phyloP scores from a whole-genome alignment of 2,113 vertebrate genomes.

The Neoarius graeffei region DNA sequence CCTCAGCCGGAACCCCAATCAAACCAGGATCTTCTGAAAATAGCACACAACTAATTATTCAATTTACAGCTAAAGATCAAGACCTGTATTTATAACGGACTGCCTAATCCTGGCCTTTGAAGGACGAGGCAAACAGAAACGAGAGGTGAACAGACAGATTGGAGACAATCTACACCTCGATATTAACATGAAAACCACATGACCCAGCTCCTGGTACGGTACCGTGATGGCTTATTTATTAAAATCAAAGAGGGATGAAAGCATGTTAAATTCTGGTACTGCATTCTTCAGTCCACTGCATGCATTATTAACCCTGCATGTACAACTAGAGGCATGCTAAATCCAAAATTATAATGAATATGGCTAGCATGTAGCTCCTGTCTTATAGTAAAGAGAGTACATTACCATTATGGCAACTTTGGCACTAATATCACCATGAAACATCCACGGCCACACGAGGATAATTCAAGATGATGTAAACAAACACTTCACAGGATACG shows the following conservation, averaged over 20 bases:
- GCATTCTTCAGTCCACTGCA: not conserved
- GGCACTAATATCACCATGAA: not conserved
- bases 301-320: not conserved
- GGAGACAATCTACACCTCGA: not conserved
- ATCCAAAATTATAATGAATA: not conserved
- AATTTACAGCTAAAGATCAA: slow-evolving; percentile 61
- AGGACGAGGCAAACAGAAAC: slow-evolving; percentile 17
- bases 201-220: not conserved
- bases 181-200: not conserved
- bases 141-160: slow-evolving; percentile 2
- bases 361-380: not conserved
- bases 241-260: not conserved
- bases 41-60: slow-evolving; percentile 59
- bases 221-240: not conserved
- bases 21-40: slow-evolving; percentile 56
- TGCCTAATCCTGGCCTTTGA: slow-evolving; percentile 7
- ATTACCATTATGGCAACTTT: not conserved
- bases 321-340: no score
- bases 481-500: not conserved
- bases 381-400: not conserved
- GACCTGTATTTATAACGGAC: slow-evolving; percentile 53
- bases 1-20: slow-evolving; percentile 53
- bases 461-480: not conserved
- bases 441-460: not conserved
- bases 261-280: not conserved